Evolutionary conservation across 2,888 invertebrate genomes (phyloP).

Genomic region (Dysmachus trigonus): DNA sequence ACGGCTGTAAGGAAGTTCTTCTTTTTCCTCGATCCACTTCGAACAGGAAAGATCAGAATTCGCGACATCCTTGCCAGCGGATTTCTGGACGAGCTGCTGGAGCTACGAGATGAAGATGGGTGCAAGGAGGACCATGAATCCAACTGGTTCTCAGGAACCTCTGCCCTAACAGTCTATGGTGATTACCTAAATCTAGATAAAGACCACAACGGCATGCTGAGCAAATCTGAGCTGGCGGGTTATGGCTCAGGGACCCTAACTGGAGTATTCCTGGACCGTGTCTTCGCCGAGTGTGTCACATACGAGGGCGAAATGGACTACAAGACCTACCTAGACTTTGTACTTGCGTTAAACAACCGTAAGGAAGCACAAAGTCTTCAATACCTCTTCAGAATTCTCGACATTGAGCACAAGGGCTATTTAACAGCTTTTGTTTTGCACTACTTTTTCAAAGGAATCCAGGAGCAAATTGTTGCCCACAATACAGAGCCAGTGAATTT

Average conservation of each 20-base stretch:
- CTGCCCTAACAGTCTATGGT: constrained; percentile 89
- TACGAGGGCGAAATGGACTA: constrained; percentile 97
- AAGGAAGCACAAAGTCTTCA: constrained; percentile 90
- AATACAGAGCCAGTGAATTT: constrained; percentile 91
- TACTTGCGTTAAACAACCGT: constrained; percentile 90
- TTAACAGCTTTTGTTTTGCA: constrained; percentile 90
- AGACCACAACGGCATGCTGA: constrained; percentile 96
- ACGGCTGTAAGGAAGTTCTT: constrained; percentile 95
- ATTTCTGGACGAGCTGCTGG: constrained; percentile 90
- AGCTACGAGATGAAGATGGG: constrained; percentile 83
- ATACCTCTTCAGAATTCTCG: constrained; percentile 90
- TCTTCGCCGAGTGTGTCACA: constrained; percentile 94
- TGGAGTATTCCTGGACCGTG: constrained; percentile 87
- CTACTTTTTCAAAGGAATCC: constrained; percentile 93
- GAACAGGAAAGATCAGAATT: constrained; percentile 89
- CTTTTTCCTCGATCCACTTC: constrained; percentile 91
- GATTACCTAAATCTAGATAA: constrained; percentile 93
- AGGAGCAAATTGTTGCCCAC: constrained; percentile 87
- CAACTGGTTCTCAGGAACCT: constrained; percentile 92
- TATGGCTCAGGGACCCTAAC: constrained; percentile 93
- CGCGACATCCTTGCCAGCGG: constrained; percentile 91
- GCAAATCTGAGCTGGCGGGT: constrained; percentile 86
- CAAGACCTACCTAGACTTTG: constrained; percentile 94
- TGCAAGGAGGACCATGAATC: constrained; percentile 85
- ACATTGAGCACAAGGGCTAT: constrained; percentile 87